phyloP scores from a whole-genome alignment of 2,888 invertebrate genomes.

The Glyphotaelius pellucidus region DNA sequence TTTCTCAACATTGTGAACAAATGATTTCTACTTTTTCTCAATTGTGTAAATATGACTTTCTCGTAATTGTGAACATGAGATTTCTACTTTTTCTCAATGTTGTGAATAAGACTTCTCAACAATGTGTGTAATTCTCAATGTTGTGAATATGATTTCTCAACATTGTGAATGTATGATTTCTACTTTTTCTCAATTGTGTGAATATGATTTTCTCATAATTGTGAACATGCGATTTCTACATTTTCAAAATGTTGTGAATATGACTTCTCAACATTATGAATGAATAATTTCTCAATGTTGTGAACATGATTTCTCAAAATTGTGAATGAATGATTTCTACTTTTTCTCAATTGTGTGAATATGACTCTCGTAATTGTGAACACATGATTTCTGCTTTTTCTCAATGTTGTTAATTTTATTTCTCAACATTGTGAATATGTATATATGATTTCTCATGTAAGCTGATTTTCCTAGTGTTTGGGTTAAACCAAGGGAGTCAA shows the following conservation, averaged over 20 bases:
- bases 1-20: neutral
- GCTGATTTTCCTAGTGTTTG: constrained; percentile 36
- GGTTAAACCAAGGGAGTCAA: constrained; percentile 41
- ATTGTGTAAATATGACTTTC: neutral
- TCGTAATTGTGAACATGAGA: too few relatives aligned
- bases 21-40: too few relatives aligned
- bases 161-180: neutral
- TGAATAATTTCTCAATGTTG: too few relatives aligned
- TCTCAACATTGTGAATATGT: neutral
- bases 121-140: neutral
- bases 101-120: too few relatives aligned
- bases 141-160: neutral
- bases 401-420: neutral
- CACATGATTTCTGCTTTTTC: neutral
- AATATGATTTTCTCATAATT: neutral
- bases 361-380: neutral
- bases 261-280: neutral
- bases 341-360: neutral
- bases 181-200: neutral
- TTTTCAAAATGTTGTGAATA: neutral
- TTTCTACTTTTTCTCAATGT: too few relatives aligned
- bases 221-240: neutral
- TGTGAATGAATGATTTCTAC: neutral
- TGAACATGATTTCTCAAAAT: neutral
- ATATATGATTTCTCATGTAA: neutral